Conservation (phyloP, 2,888 invertebrate species). For the Caprella mutica region DNA sequence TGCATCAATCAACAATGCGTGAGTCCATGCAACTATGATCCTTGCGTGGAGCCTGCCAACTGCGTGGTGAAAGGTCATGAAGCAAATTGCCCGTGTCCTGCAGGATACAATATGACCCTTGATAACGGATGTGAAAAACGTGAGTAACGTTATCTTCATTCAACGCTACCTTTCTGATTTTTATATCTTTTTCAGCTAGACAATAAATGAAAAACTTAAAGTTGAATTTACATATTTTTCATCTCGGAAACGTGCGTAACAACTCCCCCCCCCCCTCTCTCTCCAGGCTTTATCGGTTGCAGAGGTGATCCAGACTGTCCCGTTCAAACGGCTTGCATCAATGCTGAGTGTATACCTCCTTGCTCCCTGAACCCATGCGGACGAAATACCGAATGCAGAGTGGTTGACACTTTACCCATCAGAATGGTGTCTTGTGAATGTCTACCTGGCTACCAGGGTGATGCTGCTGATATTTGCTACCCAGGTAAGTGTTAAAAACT, state of each 20-base stretch:
- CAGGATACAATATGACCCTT: conserved; percentile 52
- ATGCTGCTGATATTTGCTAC: conserved; percentile 71
- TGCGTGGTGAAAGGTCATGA: conserved; percentile 71
- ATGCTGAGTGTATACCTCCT: conserved; percentile 69
- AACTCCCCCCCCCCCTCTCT: neutral
- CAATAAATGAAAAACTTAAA: neutral
- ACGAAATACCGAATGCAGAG: conserved; percentile 65
- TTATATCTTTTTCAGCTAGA: neutral
- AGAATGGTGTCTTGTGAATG: conserved; percentile 82
- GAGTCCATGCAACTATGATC: conserved; percentile 66
- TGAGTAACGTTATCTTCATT: conserved; percentile 27
- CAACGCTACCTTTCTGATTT: neutral
- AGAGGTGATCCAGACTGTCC: conserved; percentile 71
- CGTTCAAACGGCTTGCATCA: conserved; percentile 63
- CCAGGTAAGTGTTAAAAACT: conserved; percentile 63
- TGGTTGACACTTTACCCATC: conserved; percentile 69
- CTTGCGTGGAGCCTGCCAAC: conserved; percentile 64
- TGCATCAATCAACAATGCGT: conserved; percentile 77
- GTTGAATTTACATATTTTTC: neutral
- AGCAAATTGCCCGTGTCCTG: conserved; percentile 71
- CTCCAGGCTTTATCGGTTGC: conserved; percentile 52
- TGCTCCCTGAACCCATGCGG: conserved; percentile 70
- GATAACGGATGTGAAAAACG: conserved; percentile 37
- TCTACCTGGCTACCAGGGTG: conserved; percentile 77
- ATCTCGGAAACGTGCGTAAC: neutral